Percentiles rank a stretch among this genome's conserved stretches.
These are phyloP conservation scores for Hirundichthys speculiger DNA, from an alignment of 2,113 vertebrate species.

Conservation along the genomic window DNA sequence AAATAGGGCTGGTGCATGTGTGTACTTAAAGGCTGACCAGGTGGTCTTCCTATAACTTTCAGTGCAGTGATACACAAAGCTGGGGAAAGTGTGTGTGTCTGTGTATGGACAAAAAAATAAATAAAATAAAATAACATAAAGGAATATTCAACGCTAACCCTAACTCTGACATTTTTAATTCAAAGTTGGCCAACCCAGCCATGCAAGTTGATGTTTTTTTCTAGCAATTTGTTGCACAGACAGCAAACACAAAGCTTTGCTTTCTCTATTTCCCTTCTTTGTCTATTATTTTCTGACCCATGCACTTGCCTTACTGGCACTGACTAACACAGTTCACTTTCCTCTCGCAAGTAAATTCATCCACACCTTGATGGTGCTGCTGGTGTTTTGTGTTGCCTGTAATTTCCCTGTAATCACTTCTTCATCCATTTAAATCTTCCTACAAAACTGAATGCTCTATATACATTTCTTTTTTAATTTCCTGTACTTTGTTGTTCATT, in stretches of 20 bases:
- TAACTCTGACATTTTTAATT: slow-evolving; percentile 15
- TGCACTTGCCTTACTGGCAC: slow-evolving; percentile 16
- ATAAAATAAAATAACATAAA: too few relatives aligned
- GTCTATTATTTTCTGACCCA: background rate
- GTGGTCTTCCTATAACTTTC: slow-evolving; percentile 57
- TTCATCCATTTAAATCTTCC: too few relatives aligned
- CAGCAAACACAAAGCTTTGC: background rate
- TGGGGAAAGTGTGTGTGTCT: slow-evolving; percentile 40
- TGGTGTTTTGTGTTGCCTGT: background rate
- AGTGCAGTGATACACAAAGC: slow-evolving; percentile 23
- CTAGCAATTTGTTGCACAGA: background rate
- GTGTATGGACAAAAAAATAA: too few relatives aligned
- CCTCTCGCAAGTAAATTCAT: slow-evolving; percentile 25
- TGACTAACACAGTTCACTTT: slow-evolving; percentile 54
- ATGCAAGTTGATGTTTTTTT: slow-evolving; percentile 21
- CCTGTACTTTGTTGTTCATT: background rate
- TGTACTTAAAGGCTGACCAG: slow-evolving; percentile 66
- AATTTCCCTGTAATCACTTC: background rate
- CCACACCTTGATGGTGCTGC: slow-evolving; percentile 18
- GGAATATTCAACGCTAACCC: too few relatives aligned
- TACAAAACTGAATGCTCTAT: too few relatives aligned
- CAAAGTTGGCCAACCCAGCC: background rate
- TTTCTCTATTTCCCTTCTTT: background rate
- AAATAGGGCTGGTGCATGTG: slow-evolving; percentile 56
- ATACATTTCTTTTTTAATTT: background rate